phyloP scores from a whole-genome alignment of 1,140 invertebrate species.

The Thalassaphorura encarpata region DNA sequence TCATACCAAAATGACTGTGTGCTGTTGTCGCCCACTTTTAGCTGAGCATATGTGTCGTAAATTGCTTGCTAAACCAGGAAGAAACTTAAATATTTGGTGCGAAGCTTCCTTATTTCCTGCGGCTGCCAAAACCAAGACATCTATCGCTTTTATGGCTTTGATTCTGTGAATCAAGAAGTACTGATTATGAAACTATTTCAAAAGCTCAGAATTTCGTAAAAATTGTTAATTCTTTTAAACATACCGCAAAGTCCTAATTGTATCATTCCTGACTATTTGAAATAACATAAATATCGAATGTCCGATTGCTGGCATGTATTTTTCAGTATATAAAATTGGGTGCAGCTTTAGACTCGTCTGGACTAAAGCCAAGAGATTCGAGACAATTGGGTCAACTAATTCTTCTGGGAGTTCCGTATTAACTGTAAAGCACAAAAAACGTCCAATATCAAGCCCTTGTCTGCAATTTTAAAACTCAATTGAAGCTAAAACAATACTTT shows the following conservation, averaged over 20 bases:
- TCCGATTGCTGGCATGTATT: slow-evolving; percentile 8
- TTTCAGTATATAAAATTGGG: neutral
- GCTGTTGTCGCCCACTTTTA: neutral
- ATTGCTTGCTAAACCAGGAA: slow-evolving; percentile 15
- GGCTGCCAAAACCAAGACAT: neutral
- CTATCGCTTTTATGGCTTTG: slow-evolving; percentile 5
- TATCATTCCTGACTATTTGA: slow-evolving; percentile 2
- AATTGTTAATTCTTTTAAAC: neutral
- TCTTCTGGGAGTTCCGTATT: slow-evolving; percentile 7
- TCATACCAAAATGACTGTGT: neutral
- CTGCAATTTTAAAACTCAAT: neutral
- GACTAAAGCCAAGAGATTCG: neutral
- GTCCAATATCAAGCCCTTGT: neutral
- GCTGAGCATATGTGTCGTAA: slow-evolving; percentile 2
- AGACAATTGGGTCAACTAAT: neutral
- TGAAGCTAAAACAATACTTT: too few relatives aligned
- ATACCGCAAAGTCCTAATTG: slow-evolving; percentile 3
- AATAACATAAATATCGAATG: slow-evolving; percentile 13
- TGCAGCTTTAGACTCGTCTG: neutral
- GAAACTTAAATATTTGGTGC: slow-evolving; percentile 7
- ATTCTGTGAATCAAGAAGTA: slow-evolving; percentile 4
- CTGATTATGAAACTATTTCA: neutral
- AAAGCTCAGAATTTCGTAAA: neutral
- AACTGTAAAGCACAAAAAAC: neutral
- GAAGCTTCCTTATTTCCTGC: neutral